A percentile compares a stretch with the other conserved stretches of the same genome.
phyloP scores from a whole-genome alignment of 2,113 vertebrate genomes.

The Diadophis punctatus region DNA sequence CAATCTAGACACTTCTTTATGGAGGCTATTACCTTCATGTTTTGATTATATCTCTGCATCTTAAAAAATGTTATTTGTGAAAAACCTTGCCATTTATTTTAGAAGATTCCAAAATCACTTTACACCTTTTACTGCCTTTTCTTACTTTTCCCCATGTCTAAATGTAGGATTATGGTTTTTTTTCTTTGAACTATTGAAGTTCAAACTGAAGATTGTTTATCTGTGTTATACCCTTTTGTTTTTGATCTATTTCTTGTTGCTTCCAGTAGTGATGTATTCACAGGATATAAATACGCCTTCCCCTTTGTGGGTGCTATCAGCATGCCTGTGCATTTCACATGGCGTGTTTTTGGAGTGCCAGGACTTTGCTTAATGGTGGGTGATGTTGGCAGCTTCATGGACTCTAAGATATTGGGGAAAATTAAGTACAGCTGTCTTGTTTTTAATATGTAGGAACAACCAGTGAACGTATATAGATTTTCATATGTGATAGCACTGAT shows the following conservation, averaged over 20 bases:
- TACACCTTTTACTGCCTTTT: slow-evolving; percentile 21
- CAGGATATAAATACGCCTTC: slow-evolving; percentile 45
- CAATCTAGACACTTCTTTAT: accelerated
- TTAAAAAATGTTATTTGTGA: background rate
- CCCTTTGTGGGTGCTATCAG: slow-evolving; percentile 59
- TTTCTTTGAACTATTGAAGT: slow-evolving; percentile 5
- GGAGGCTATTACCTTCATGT: background rate
- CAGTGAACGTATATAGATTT: slow-evolving; percentile 44
- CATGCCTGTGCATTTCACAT: slow-evolving; percentile 51
- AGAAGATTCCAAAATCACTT: background rate
- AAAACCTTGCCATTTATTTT: background rate
- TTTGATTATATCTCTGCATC: background rate
- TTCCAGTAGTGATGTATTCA: slow-evolving; percentile 42
- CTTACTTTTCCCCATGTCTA: background rate
- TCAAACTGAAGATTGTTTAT: slow-evolving; percentile 4
- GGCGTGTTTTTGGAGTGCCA: slow-evolving; percentile 52
- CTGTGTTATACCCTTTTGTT: slow-evolving; percentile 38
- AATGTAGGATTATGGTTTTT: slow-evolving; percentile 11
- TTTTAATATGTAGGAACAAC: slow-evolving; percentile 62
- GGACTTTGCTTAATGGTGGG: slow-evolving; percentile 56
- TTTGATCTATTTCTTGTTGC: slow-evolving; percentile 42
- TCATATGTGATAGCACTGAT: slow-evolving; percentile 56
- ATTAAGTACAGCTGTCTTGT: slow-evolving; percentile 52
- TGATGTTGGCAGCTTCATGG: slow-evolving; percentile 53
- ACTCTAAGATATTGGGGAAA: slow-evolving; percentile 45